Percentiles rank a stretch among this genome's conserved stretches.
These are phyloP conservation scores for Cheilosia pagana DNA, from an alignment of 2,888 invertebrate species.

Conservation along the genomic window DNA sequence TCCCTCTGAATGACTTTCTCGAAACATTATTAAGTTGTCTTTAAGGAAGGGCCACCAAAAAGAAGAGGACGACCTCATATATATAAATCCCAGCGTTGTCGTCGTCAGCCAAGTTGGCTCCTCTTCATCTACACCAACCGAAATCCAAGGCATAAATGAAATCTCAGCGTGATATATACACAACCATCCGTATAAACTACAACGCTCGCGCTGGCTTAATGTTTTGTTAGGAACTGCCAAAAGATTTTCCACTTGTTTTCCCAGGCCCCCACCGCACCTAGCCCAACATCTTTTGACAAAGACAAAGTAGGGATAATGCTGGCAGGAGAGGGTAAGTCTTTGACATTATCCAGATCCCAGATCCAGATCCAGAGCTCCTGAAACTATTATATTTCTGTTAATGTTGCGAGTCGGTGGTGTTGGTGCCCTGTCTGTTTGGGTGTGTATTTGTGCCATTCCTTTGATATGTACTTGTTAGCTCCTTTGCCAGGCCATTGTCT, in stretches of 20 bases:
- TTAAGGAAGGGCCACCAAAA: not conserved
- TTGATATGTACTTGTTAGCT: constrained; percentile 67
- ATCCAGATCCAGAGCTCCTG: constrained; percentile 38
- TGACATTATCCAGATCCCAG: constrained; percentile 22
- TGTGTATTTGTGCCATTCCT: constrained; percentile 24
- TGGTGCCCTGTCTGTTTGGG: constrained; percentile 6
- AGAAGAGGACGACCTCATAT: not conserved
- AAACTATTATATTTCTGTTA: constrained; percentile 68
- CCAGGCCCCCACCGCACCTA: not conserved
- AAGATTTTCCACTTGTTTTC: constrained; percentile 68
- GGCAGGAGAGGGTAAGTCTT: constrained; percentile 23
- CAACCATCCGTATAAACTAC: constrained; percentile 31
- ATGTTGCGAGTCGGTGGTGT: constrained; percentile 35
- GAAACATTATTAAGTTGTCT: constrained; percentile 69
- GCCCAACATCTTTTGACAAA: constrained; percentile 53
- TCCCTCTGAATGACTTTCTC: constrained; percentile 45
- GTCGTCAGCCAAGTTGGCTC: constrained; percentile 66
- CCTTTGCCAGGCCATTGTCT: constrained; percentile 71
- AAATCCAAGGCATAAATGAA: constrained; percentile 63
- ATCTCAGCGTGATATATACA: constrained; percentile 50
- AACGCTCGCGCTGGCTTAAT: constrained; percentile 35
- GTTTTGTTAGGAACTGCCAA: constrained; percentile 70
- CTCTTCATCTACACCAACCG: constrained; percentile 54
- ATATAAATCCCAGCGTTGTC: constrained; percentile 12
- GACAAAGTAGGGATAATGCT: constrained; percentile 50